Conservation (phyloP, 2,888 invertebrate genomes). For the Sepiola atlantica region DNA sequence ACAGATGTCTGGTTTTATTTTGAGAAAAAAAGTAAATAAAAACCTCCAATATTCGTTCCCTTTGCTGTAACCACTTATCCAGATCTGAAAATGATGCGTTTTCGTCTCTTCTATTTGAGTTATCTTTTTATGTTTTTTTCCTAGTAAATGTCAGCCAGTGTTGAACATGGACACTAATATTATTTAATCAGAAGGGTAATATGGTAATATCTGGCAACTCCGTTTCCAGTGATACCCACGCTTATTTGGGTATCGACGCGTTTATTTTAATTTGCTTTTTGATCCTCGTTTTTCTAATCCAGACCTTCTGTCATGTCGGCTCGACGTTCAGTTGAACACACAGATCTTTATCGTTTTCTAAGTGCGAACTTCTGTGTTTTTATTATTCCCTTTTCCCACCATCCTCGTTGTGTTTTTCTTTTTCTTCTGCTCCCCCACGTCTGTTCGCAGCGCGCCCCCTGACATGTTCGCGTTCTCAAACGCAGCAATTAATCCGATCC, state of each 20-base stretch:
- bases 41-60: neutral
- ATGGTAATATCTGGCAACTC: neutral
- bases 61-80: neutral
- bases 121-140: neutral
- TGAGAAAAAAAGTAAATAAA: too few relatives aligned
- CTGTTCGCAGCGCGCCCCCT: neutral
- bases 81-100: neutral
- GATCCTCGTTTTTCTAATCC: neutral
- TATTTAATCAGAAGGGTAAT: neutral
- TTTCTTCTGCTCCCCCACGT: neutral
- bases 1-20: too few relatives aligned
- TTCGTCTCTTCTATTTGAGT: neutral
- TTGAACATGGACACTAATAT: neutral
- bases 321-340: neutral
- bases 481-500: neutral
- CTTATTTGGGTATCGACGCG: neutral
- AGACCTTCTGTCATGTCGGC: neutral
- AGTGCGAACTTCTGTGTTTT: neutral
- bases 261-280: neutral
- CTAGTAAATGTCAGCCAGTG: neutral
- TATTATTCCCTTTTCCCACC: neutral
- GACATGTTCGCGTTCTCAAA: neutral
- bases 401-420: too few relatives aligned
- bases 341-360: neutral
- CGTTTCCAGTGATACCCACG: neutral